Conservation (phyloP, 64 coral and sea anemone genomes). For the Cladopsammia gracilis region DNA sequence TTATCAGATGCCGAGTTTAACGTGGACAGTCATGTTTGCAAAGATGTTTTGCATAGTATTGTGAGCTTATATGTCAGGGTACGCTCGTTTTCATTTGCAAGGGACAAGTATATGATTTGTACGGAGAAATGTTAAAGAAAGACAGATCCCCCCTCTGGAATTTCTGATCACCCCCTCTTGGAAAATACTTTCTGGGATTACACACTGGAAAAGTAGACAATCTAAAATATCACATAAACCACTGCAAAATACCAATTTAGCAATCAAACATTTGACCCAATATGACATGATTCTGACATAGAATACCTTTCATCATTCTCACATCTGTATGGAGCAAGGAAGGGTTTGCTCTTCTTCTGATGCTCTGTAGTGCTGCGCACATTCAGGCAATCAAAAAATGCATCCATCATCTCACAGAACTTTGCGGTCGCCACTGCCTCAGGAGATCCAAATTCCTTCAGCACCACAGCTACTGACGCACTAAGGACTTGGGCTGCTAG, state of each 20-base stretch:
- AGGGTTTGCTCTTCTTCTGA: conserved; percentile 55
- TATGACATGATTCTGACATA: background rate
- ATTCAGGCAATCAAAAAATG: conserved; percentile 44
- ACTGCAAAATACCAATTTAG: too few species aligned
- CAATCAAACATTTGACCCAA: too few species aligned
- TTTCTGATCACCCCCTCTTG: too few species aligned
- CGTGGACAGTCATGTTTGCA: conserved; percentile 36
- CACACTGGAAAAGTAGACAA: too few species aligned
- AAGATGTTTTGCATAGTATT: conserved; percentile 72
- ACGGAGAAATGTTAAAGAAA: too few species aligned
- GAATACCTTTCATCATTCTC: conserved; percentile 58
- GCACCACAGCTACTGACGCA: conserved; percentile 45
- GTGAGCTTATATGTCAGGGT: conserved; percentile 71
- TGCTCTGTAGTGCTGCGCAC: conserved; percentile 29
- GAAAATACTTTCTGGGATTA: too few species aligned
- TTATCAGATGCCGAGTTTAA: conserved; percentile 59
- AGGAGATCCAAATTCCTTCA: conserved; percentile 41
- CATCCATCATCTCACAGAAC: conserved; percentile 33
- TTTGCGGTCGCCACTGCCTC: conserved; percentile 45
- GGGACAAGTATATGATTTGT: too few species aligned
- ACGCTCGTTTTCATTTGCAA: background rate
- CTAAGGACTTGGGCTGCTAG: too few species aligned
- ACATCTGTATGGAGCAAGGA: conserved; percentile 41
- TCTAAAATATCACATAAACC: too few species aligned
- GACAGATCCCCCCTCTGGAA: too few species aligned